These are phyloP conservation scores for Okapia johnstoni DNA, from an alignment of 2,113 vertebrate genomes.

Conservation along the genomic window DNA sequence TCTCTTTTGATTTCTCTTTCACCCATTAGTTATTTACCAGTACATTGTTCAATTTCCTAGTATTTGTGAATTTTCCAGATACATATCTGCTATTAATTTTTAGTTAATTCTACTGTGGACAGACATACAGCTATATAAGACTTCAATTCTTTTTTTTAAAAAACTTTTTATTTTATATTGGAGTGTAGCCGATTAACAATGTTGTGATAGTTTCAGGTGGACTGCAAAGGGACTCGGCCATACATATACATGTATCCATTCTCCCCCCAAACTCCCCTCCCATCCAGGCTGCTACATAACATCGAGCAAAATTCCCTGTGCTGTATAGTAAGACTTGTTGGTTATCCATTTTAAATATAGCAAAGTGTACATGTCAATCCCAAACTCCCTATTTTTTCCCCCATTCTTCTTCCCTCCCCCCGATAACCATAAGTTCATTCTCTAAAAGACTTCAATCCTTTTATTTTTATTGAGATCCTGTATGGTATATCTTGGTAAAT, in stretches of 20 bases:
- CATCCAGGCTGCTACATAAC: background rate
- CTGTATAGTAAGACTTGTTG: background rate
- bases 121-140: background rate
- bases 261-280: background rate
- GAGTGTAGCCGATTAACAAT: background rate
- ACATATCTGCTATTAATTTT: background rate
- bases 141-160: background rate
- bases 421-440: background rate
- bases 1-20: background rate
- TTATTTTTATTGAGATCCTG: background rate
- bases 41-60: background rate
- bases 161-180: background rate
- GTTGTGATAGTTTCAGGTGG: background rate
- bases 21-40: background rate
- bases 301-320: background rate
- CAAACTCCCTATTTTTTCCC: background rate
- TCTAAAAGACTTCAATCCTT: background rate
- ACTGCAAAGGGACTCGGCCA: background rate
- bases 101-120: background rate
- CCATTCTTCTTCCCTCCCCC: background rate
- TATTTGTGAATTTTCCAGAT: background rate
- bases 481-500: background rate
- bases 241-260: background rate
- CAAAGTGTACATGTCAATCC: background rate
- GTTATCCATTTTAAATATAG: background rate